These are phyloP conservation scores for Amphipoea lucens DNA, from an alignment of 2,888 invertebrate species.

Conservation along the genomic window DNA sequence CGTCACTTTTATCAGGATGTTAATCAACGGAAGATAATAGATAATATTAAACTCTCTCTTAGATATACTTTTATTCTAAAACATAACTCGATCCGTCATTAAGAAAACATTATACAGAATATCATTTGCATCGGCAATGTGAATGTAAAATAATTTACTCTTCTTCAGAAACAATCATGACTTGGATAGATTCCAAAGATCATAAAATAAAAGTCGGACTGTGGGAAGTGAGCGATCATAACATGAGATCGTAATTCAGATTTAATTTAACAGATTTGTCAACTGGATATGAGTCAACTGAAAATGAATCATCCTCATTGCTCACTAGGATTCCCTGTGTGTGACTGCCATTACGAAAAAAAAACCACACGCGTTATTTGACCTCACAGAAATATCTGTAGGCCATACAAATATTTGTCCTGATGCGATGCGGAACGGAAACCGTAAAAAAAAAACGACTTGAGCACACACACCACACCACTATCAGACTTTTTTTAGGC, in stretches of 20 bases:
- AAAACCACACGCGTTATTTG: slow-evolving; percentile 26
- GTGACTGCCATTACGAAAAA: slow-evolving; percentile 6
- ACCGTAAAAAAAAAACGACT: slow-evolving; percentile 34
- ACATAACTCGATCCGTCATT: slow-evolving; percentile 47
- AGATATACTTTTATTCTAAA: slow-evolving; percentile 47
- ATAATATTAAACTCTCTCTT: slow-evolving; percentile 55
- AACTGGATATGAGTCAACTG: slow-evolving; percentile 46
- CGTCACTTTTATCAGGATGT: slow-evolving; percentile 52
- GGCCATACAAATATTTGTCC: slow-evolving; percentile 48
- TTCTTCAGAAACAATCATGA: slow-evolving; percentile 42
- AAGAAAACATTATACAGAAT: slow-evolving; percentile 61
- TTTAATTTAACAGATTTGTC: slow-evolving; percentile 48
- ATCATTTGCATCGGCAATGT: slow-evolving; percentile 59
- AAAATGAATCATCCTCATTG: slow-evolving; percentile 45
- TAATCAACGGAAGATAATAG: slow-evolving; percentile 44
- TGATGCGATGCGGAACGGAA: slow-evolving; percentile 5
- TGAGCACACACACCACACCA: slow-evolving; percentile 2
- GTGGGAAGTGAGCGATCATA: slow-evolving; percentile 39
- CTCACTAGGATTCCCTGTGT: slow-evolving; percentile 51
- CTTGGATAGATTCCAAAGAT: slow-evolving; percentile 60
- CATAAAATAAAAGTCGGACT: slow-evolving; percentile 46
- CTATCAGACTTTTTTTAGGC: slow-evolving; percentile 18
- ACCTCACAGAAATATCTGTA: slow-evolving; percentile 31
- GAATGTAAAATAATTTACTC: slow-evolving; percentile 61
- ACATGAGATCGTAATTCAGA: slow-evolving; percentile 28